A percentile compares a stretch with the other conserved stretches of the same genome.
Conservation (phyloP, 2,113 vertebrate genomes). For the Pontoporia blainvillei region DNA sequence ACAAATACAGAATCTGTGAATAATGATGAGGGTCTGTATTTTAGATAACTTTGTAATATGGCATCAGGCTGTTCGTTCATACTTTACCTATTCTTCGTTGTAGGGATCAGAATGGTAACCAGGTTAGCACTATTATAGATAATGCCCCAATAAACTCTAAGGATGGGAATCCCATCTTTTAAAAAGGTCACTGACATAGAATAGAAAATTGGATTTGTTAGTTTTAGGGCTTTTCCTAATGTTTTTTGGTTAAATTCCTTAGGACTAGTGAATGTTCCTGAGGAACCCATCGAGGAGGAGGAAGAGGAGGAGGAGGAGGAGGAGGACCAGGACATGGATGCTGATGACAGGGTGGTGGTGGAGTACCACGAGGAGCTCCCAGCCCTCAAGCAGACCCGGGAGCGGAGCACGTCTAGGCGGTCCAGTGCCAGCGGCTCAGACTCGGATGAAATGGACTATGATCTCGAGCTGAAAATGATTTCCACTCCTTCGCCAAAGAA, state of each 20-base stretch:
- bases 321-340: constrained; percentile 94
- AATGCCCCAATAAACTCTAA: not conserved
- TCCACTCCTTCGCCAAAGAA: constrained; percentile 98
- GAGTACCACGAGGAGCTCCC: constrained; percentile 90
- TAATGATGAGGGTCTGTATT: not conserved
- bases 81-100: not conserved
- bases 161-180: not conserved
- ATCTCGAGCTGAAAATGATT: constrained; percentile 98
- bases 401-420: constrained; percentile 54
- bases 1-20: not conserved
- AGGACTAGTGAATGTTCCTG: constrained; percentile 95
- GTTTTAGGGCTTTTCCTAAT: not conserved
- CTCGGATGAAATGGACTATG: constrained; percentile 99
- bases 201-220: not conserved
- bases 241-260: constrained; percentile 34
- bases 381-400: constrained; percentile 78
- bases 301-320: constrained; percentile 92
- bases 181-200: not conserved
- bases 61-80: not conserved
- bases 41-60: not conserved
- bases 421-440: constrained; percentile 88
- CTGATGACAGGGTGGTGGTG: constrained; percentile 92
- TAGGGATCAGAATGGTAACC: not conserved
- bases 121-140: not conserved
- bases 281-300: constrained; percentile 88